These are phyloP conservation scores for Griposia aprilina DNA, from an alignment of 2,888 invertebrate species.

Conservation along the genomic window DNA sequence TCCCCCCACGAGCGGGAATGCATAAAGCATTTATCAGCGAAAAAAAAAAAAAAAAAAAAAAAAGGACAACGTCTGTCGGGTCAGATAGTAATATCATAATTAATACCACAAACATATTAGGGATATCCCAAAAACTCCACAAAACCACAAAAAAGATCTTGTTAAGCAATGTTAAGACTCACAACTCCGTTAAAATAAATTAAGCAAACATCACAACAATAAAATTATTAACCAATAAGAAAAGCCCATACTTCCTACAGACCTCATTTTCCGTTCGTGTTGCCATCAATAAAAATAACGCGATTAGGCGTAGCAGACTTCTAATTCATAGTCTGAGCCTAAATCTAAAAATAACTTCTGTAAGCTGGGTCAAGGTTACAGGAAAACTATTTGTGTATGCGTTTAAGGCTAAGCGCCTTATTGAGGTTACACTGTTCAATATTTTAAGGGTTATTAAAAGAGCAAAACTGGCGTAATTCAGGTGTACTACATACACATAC, in stretches of 20 bases:
- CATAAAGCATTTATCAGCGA: too few relatives aligned
- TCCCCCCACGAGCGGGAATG: too few relatives aligned
- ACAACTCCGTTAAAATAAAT: constrained; percentile 17
- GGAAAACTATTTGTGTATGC: constrained; percentile 67
- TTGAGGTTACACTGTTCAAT: constrained; percentile 19
- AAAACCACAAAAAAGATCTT: constrained; percentile 1
- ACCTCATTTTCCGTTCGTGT: constrained; percentile 8
- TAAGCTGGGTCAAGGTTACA: constrained; percentile 65
- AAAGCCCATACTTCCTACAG: constrained; percentile 17
- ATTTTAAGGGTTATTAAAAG: constrained; percentile 17
- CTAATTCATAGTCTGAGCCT: constrained; percentile 50
- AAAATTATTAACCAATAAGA: neutral
- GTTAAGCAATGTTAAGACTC: constrained; percentile 11
- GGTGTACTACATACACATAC: too few relatives aligned
- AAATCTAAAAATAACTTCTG: constrained; percentile 61
- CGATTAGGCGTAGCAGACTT: constrained; percentile 31
- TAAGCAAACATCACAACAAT: constrained; percentile 32
- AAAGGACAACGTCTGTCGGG: too few relatives aligned
- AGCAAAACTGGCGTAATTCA: neutral
- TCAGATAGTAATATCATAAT: too few relatives aligned
- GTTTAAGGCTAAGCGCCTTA: constrained; percentile 35
- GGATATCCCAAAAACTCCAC: neutral
- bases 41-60: too few relatives aligned
- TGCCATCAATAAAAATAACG: constrained; percentile 29
- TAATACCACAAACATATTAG: neutral